Evolutionary conservation across 2,113 vertebrate species (phyloP).

Genomic region (Piliocolobus tephrosceles): DNA sequence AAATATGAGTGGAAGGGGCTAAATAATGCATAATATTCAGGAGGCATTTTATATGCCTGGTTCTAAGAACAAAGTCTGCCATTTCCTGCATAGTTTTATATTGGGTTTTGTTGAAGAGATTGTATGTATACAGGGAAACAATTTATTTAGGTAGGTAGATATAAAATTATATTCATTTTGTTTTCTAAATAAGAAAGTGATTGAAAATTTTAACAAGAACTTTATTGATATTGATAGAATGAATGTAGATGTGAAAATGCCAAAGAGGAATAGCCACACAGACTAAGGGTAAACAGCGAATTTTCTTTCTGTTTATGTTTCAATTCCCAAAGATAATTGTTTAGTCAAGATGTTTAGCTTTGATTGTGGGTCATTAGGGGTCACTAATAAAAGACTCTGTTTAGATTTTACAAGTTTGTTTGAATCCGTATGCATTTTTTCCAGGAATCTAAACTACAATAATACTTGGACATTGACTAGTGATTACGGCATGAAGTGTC

Average conservation of each 20-base stretch:
- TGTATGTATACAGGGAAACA: neutral
- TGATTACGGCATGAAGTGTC: neutral
- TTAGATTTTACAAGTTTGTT: conserved; percentile 75
- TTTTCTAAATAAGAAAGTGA: conserved; percentile 31
- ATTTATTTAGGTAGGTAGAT: neutral
- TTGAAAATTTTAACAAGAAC: neutral
- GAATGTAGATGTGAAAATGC: neutral
- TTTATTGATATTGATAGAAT: neutral
- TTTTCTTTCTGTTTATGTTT: conserved; percentile 72
- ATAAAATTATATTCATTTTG: conserved; percentile 13
- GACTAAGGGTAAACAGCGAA: conserved; percentile 36
- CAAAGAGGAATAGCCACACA: neutral
- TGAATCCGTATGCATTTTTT: conserved; percentile 20
- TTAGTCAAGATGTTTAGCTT: conserved; percentile 73
- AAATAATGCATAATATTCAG: neutral
- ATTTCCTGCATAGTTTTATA: neutral
- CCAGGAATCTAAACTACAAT: conserved; percentile 22
- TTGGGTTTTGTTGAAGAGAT: neutral
- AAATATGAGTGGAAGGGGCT: neutral
- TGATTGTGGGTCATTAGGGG: conserved; percentile 65
- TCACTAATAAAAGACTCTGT: conserved; percentile 75
- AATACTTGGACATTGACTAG: neutral
- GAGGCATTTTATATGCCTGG: neutral
- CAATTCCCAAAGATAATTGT: conserved; percentile 75
- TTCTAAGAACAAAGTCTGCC: neutral